A percentile compares a stretch with the other conserved stretches of the same genome.
Conservation (phyloP, 2,797 vertebrate genomes). For the Myotis findleyi region DNA sequence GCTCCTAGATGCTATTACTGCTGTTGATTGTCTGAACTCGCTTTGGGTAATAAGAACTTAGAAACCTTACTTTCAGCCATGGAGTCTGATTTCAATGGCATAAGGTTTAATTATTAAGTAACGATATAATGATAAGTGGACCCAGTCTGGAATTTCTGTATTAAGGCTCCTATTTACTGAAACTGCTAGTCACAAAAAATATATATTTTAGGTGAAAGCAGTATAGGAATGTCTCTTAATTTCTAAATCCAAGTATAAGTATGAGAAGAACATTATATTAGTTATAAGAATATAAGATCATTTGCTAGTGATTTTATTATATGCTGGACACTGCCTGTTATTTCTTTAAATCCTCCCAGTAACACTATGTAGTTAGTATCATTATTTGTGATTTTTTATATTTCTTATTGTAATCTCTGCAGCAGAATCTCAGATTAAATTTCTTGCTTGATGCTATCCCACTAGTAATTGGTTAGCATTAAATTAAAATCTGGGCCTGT, state of each 20-base stretch:
- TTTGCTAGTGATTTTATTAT: background rate
- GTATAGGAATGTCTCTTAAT: background rate
- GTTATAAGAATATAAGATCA: background rate
- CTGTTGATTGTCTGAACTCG: background rate
- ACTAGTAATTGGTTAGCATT: background rate
- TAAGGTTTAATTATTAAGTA: slow-evolving; percentile 5
- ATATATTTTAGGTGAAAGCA: background rate
- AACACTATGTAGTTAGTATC: background rate
- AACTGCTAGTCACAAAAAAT: background rate
- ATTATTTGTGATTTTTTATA: background rate
- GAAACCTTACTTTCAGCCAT: background rate
- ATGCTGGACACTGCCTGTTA: background rate
- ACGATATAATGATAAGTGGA: background rate
- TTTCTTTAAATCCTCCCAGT: background rate
- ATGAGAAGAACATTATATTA: background rate
- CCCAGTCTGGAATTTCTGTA: slow-evolving; percentile 27
- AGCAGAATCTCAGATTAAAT: background rate
- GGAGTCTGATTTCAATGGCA: background rate
- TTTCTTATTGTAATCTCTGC: slow-evolving; percentile 35
- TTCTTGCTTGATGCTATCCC: background rate
- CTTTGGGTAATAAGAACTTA: background rate
- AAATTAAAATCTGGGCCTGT: background rate
- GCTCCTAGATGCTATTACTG: background rate
- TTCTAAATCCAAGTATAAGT: slow-evolving; percentile 23
- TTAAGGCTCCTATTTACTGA: background rate